Base-by-base conservation (phyloP, 2,797 vertebrate species). In the Microctenopoma stevenorrisi region DNA sequence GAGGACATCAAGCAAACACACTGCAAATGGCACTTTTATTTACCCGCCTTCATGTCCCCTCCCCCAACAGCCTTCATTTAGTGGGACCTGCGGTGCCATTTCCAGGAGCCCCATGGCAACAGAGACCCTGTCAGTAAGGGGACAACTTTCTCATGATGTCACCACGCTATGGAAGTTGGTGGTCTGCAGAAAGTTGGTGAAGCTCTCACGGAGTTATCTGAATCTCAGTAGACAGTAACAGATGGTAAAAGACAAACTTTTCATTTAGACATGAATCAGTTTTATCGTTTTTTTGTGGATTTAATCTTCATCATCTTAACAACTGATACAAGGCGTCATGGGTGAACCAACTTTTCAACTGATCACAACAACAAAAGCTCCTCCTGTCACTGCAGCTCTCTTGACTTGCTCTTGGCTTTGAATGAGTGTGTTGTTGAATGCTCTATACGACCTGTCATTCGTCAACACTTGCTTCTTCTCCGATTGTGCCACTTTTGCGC, bases 111-210 rank as follows among this genome's bases (percentile, higher is more conserved):
- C 92, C 92, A 91, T 94, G 89, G 90, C 91, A 94, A 94, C 94
- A 76, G 80, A 42, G 72, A 67, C 74, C 86, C 74, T 87, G 87
- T 92, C 87, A 87, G 88, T 68, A 51, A 78, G 78, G 82, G 81
- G 74, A 79, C 86, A 69, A 89, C 83, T 93, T 95, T 94, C 93
- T 94, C 92, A 94, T 94, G 93, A 94, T 93, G 92, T 93, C 92
- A 93, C 81, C 74, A 51, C 64, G 76, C 78, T 52, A 68, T 79
- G 74, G 76, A 67, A 78, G 79, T 72, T 61, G 64, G 53, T 22
- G 16, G 53, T 37, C 42, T 56, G 54, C 6, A 53, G 71, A 71
- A 70, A 52, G 25, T 61, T 65, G 57, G 72, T 66, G 56, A 74
- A 68, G 44, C 55, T 49, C 7, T 22, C 10, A 35, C 5, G 14